Base-by-base conservation (phyloP, 2,888 invertebrate species). In the Perizoma affinitatum region DNA sequence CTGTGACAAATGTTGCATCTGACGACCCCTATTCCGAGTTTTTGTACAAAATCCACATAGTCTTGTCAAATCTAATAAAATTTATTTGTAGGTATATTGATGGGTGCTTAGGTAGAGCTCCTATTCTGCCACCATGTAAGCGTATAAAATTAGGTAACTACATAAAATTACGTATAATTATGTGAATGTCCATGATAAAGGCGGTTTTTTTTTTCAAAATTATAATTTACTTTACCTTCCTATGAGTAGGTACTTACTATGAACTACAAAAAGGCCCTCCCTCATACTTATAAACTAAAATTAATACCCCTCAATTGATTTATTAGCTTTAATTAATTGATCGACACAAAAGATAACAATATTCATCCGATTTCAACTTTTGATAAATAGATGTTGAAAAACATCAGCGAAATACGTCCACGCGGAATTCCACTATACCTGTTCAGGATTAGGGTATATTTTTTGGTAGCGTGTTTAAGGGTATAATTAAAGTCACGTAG, bases 261-360 rank as follows among this genome's bases (percentile, higher is more conserved):
- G 40, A 58, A 42, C 46, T 38, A 36, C 41, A 6, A 38, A 53
- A 54, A 5, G 9, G 41, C n/a, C 44, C 41, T 11, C 58, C 58
- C 48, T 49, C 46, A 33, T 48, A 51, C 51, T 58, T 55, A 7
- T 10, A 57, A 54, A 52, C 42, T 35, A 43, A 51, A 60, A 55
- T 54, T 60, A 55, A 61, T 54, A 53, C 54, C 56, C 46, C 48
- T 46, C 58, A 59, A 70, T 68, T 70, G 71, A 71, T 69, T 71
- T 72, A 72, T 66, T 63, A 49, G 35, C 65, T 63, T 68, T 68
- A 67, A 68, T 72, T 68, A 69, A 71, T 65, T 67, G 71, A 71
- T 71, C 61, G 61, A 68, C 66, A 61, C 44, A 57, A 60, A 61
- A 67, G 66, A 69, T 67, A 60, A 50, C 51, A 53, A 54, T 59